Base-by-base conservation (phyloP, 2,797 vertebrate genomes). In the Lacerta agilis region DNA sequence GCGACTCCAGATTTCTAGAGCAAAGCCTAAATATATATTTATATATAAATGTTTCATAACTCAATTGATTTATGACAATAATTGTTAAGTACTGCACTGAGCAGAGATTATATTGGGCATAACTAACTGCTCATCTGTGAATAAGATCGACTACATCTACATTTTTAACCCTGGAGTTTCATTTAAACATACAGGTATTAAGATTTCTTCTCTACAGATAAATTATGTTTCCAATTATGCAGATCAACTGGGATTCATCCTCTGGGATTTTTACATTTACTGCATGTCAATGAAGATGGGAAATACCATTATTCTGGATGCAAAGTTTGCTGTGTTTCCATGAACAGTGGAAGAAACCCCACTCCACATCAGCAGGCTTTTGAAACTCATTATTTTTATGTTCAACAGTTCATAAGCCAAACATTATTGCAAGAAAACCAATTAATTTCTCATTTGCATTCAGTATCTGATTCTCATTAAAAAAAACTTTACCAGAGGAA, bases 161-260 rank as follows among this genome's bases (percentile, higher is more conserved):
- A 83, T 33, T 66, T 55, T 89, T 89, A 90, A 91, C 79, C 90
- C 61, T 73, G 87, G 90, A 92, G 61, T 27, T 79, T 61, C 55
- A 86, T 41, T 92, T 91, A 92, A 93, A 82, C 5, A 5, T 13
- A 88, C 27, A 91, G 88, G 33, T 86, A 91, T 91, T 58, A 91
- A 89, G 36, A 84, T 90, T 80, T 87, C 66, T 83, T 92, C 88
- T 93, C 85, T 79, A 82, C 36, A 15, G 27, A 85, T 87, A 45
- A 92, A 87, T 33, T 87, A 90, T 23, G 85, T 36, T 90, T 69
- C 78, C 66, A 75, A 89, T 93, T 79, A 93, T 55, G 38, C 33
- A 85, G 85, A 90, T 85, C 27, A 89, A 33, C 41, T 78, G 49
- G 18, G 76, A 90, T 36, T 82, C 8, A 58, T 85, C 77, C 79